Base-by-base conservation (phyloP, 2,797 vertebrate genomes). In the Melanotaenia nigrans region DNA sequence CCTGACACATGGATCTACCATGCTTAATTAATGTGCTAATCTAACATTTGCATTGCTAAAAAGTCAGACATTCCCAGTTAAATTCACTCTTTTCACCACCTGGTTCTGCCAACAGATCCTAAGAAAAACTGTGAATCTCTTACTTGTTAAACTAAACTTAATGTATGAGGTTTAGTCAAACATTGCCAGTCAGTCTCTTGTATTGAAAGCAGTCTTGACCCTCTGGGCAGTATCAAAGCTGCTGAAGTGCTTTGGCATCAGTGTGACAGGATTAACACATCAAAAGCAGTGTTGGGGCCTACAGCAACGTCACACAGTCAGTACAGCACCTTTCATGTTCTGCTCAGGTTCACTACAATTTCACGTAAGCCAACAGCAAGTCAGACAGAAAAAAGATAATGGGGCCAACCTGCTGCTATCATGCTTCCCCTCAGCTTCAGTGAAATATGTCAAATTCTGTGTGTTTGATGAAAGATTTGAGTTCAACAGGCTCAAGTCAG, bases 201-300 rank as follows among this genome's bases (percentile, higher is more conserved):
- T 84, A 85, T 75, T 85, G 79, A 89, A 86, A 79, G 73, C 79
- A 87, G 87, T 77, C 72, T 75, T 88, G 85, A 88, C 89, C 91
- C 91, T 89, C 85, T 87, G 90, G 93, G 89, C 86, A 90, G 85
- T 84, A 92, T 90, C 90, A 90, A 82, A 89, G 85, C 88, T 65
- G 90, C 85, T 81, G 83, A 89, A 89, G 86, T 90, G 90, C 90
- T 90, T 89, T 87, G 90, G 91, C 90, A 90, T 90, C 89, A 85
- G 87, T 92, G 91, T 93, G 92, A 94, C 90, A 90, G 92, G 93
- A 93, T 94, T 93, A 93, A 92, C 90, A 93, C 92, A 93, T 94
- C 93, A 94, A 93, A 93, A 92, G 92, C 89, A 38, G 85, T 84
- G 89, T 85, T 71, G 72, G 75, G 90, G 89, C 92, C 92, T 91